Evolutionary conservation across 2,888 invertebrate species (phyloP), one percentile per base, ranked within the genome.

Genomic region (Epinotia ramella): DNA sequence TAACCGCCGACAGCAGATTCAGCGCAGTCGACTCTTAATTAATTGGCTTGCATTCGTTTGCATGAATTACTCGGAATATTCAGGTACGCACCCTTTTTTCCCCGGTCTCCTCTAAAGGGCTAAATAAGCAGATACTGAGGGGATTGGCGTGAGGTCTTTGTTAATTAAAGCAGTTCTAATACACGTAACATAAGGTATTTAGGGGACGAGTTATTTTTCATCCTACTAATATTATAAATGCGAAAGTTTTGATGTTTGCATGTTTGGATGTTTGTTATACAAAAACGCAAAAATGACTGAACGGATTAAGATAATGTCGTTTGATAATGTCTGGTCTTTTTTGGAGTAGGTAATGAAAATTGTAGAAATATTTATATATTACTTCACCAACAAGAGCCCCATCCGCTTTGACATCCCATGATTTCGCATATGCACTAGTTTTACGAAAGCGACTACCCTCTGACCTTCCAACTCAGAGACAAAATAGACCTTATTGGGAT

Each of bases 41-140:
- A 93, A 93, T 93, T 93, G 93, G 92, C 91, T 93, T 91, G 93
- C 91, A 93, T 93, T 93, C 92, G 91, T 93, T 93, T 92, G 93
- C 93, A 93, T 93, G 89, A 92, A 93, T 93, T 93, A 93, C 86
- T 84, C 13, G 44, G 69, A 60, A 60, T 60, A 69, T 69, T 69
- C 91, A 92, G 91, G 92, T 92, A 73, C 68, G 84, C 76, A 71
- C 79, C 77, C 60, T 76, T 60, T 77, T 78, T 77, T 73, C 63
- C 81, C 81, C 84, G 86, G 83, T 81, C 81, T 79, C 75, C 77
- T 70, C 74, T 20, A 56, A 71, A 71, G 76, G 71, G 71, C 67
- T 76, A 76, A 67, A 71, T 72, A 67, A 71, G 76, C 76, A 67
- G 76, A 67, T 71, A 59, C 62, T 28, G n/a, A 18, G 62, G 62